Evolutionary conservation across 1,140 invertebrate species (phyloP), one percentile per base, ranked within the genome.

Genomic region (Metaphire vulgaris): DNA sequence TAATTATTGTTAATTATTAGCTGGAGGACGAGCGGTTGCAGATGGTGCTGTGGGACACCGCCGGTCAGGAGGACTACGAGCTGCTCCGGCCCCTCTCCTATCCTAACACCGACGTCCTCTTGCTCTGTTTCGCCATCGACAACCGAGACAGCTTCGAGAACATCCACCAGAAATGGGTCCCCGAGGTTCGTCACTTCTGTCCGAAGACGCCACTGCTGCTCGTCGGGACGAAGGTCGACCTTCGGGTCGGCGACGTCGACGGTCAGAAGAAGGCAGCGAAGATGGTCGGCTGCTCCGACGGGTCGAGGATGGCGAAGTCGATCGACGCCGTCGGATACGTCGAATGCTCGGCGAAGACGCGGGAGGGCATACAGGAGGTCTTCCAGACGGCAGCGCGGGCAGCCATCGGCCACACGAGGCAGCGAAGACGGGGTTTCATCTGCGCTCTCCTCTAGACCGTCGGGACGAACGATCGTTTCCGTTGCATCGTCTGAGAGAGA

Each of bases 241-340:
- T 98, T 80, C 91, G 96, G 82, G 96, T 97, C 88, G 96, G 98
- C 89, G 93, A 95, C 31, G 92, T 6, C 21, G 6, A 56, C 6
- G 41, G 41, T 56, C 41, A 56, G 41, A 56, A 56, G 41, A 6
- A 6, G 21, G 21, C 6, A 56, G n/a, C 29, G 70, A 79, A 81
- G 64, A 81, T 81, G 0, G 79, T 84, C 21, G 76, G 77, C 29
- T 75, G 75, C 31, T 78, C 78, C 6, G 81, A 83, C 75, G 83
- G 82, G 14, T 66, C 74, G 66, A 75, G 76, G 30, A 74, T 83
- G 34, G 74, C 78, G 1, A 69, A 79, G n/a, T 33, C 71, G 21
- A 81, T 83, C 78, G 93, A 92, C 79, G 79, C 76, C 28, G 28
- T 12, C 68, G 69, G 75, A 33, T 79, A 76, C 29, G 89, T 94